A percentile compares a stretch with the other conserved stretches of the same genome.
Evolutionary conservation across 2,888 invertebrate genomes (phyloP).

Genomic region (Calameuta filiformis): DNA sequence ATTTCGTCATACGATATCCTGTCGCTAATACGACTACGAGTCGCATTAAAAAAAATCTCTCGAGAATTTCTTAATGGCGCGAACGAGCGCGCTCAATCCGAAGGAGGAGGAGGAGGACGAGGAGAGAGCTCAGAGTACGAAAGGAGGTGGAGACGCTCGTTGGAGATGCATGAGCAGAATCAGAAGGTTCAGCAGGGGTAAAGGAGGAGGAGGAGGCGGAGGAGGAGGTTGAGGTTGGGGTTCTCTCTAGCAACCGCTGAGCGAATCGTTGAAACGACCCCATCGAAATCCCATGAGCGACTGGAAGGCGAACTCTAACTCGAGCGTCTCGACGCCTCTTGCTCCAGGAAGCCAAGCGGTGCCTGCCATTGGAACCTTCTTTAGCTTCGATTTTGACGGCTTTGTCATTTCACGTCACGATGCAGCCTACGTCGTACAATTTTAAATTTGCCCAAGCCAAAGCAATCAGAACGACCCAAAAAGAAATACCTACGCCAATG

Average conservation of each 20-base stretch:
- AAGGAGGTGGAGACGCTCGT: not conserved
- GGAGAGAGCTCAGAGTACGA: not conserved
- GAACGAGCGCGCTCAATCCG: not conserved
- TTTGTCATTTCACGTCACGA: not conserved
- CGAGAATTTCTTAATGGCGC: conserved; percentile 6
- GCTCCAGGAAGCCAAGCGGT: not conserved
- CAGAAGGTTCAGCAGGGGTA: not conserved
- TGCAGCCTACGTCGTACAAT: not conserved
- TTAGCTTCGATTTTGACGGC: conserved; percentile 1
- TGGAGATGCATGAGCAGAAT: not conserved
- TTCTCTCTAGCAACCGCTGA: conserved; percentile 1
- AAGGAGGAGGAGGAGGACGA: not conserved
- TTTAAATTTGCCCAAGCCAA: not conserved
- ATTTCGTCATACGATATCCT: not conserved
- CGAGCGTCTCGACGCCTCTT: conserved; percentile 2
- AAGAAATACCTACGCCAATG: not conserved
- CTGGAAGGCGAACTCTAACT: not conserved
- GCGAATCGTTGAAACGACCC: conserved; percentile 45
- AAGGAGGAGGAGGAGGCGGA: not conserved
- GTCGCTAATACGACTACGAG: not conserved
- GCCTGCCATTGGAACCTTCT: conserved; percentile 2
- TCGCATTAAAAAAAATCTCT: not conserved
- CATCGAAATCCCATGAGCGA: conserved; percentile 1
- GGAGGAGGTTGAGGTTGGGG: not conserved
- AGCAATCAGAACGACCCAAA: not conserved